Evolutionary conservation across 2,797 vertebrate species (phyloP).

Genomic region (Tenualosa thibaudeaui): DNA sequence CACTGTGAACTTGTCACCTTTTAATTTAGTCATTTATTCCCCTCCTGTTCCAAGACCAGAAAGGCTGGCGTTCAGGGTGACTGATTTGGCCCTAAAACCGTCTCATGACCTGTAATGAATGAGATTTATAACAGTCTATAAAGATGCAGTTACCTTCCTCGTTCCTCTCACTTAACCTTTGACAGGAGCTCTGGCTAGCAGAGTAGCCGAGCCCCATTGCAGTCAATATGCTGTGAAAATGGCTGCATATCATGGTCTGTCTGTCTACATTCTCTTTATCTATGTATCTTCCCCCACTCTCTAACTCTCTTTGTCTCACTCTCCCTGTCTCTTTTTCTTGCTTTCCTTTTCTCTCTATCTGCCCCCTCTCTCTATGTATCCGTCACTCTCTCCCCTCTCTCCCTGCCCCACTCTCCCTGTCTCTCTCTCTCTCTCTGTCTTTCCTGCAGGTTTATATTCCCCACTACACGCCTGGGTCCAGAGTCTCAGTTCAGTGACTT

Average conservation of each 20-base stretch:
- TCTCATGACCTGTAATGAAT: background rate
- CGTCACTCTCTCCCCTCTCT: background rate
- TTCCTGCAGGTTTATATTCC: constrained; percentile 83
- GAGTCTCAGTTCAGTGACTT: constrained; percentile 99
- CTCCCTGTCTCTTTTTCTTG: background rate
- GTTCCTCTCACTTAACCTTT: background rate
- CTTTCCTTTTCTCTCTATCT: background rate
- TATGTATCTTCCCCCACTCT: background rate
- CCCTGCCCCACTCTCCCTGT: background rate
- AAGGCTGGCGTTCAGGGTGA: background rate
- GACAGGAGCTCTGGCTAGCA: background rate
- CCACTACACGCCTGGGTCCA: constrained; percentile 86
- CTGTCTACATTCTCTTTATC: background rate
- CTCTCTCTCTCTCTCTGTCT: background rate
- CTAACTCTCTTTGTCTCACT: background rate
- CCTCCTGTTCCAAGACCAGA: background rate
- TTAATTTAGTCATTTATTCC: background rate
- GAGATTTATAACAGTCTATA: constrained; percentile 6
- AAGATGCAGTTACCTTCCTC: background rate
- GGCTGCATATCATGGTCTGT: background rate
- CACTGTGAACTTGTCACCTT: background rate
- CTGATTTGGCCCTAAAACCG: background rate
- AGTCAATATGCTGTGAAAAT: constrained; percentile 1
- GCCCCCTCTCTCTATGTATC: background rate
- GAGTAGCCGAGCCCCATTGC: background rate